Base-by-base conservation (phyloP, 2,797 vertebrate genomes). In the Lepus oiostolus region DNA sequence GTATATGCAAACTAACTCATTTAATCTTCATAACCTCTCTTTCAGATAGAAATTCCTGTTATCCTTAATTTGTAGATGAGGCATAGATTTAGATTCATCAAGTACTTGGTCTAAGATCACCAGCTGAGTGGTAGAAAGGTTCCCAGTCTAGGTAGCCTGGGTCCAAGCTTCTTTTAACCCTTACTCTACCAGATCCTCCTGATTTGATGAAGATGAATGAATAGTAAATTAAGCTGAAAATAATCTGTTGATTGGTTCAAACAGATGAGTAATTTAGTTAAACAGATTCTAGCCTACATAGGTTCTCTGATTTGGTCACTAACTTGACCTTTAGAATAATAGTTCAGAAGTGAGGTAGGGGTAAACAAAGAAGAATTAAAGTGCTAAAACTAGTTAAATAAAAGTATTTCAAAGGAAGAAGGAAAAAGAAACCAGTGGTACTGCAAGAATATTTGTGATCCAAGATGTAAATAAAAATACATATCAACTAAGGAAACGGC, bases 241-340 rank as follows among this genome's bases (percentile, higher is more conserved):
- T 47, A 63, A 92, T 67, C 60, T 84, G 38, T 22, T 68, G 72
- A 75, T 21, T 79, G 30, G 22, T 72, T 76, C 52, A 54, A 28
- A 67, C 24, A 35, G 21, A 62, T 50, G 17, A 94, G 10, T 88
- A 93, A 90, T 52, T 94, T 32, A 76, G 42, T 42, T 85, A 90
- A 84, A 54, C 42, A 60, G 5, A 81, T 30, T 79, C 1, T 84
- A 65, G 68, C 47, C 32, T 90, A 74, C 47, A 72, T 28, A 83
- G 71, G 19, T 38, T 22, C 11, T 82, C 42, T 76, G 79, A 81
- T 60, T 81, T 88, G 10, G 26, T 88, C 52, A 74, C 16, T 52
- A 80, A 35, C 16, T 38, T 74, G 52, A 88, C 32, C 62, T 87
- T 85, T 30, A 83, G 32, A 84, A 50, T 2, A 74, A n/a, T 9